A percentile compares a stretch with the other conserved stretches of the same genome.
phyloP scores from a whole-genome alignment of 1,140 invertebrate genomes.

The Leptonema lineaticorne region DNA sequence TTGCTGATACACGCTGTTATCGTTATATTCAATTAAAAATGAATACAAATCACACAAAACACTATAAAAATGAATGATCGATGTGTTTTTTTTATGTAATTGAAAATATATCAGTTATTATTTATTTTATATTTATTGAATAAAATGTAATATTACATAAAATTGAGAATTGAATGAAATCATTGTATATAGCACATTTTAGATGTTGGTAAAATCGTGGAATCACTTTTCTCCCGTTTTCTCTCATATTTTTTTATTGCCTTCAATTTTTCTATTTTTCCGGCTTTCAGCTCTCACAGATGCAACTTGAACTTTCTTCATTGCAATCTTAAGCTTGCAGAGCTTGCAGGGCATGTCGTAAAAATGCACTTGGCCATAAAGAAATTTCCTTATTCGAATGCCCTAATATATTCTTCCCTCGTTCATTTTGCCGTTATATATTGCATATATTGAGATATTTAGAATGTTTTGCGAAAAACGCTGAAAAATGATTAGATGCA shows the following conservation, averaged over 20 bases:
- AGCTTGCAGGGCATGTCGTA: constrained; percentile 13
- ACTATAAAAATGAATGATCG: too few species aligned
- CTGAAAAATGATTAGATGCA: too few species aligned
- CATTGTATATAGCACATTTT: too few species aligned
- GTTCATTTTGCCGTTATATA: neutral
- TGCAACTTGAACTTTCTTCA: constrained; percentile 15
- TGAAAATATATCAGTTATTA: too few species aligned
- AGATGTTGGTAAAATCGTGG: neutral
- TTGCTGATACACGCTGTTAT: too few species aligned
- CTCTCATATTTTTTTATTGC: neutral
- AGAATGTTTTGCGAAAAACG: too few species aligned
- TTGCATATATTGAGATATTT: neutral
- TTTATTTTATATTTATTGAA: too few species aligned
- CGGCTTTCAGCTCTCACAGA: neutral
- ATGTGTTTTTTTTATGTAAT: too few species aligned
- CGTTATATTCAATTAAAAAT: too few species aligned
- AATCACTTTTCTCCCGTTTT: neutral
- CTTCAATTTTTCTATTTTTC: constrained; percentile 1
- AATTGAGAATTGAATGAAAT: neutral
- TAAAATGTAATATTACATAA: too few species aligned
- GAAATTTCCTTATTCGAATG: constrained; percentile 3
- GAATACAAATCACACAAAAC: too few species aligned
- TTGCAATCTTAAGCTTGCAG: constrained; percentile 16
- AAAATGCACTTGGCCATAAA: constrained; percentile 25
- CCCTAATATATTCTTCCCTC: neutral